Base-by-base conservation (phyloP, 2,113 vertebrate genomes). In the Accipiter virgatus region DNA sequence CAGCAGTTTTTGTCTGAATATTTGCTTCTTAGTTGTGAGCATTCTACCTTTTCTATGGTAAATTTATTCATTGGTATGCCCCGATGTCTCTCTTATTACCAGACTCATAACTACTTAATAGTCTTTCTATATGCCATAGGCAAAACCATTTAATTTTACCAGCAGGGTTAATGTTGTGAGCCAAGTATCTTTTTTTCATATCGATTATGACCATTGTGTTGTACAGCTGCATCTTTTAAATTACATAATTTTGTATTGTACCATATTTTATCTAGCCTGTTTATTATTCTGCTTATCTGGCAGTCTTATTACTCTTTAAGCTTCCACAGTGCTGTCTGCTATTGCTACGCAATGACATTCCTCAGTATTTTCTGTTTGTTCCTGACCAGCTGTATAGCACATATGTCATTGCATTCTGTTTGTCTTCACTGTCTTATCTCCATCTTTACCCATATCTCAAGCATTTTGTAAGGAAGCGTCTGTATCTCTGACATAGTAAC, bases 391-490 rank as follows among this genome's bases (percentile, higher is more conserved):
- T 22, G 9, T 27, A 53, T n/a, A 87, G 48, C 77, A 91, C 81
- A 71, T 56, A 56, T 56, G 45, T 58, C 65, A 62, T 42, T 67
- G 65, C 61, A 32, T 32, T 61, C 42, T 58, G 40, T 66, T 70
- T 91, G 73, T 32, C 70, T 55, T 38, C 88, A 43, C n/a, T 85
- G 62, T 58, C 92, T 93, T 72, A 93, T 82, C 90, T 94, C 88
- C 66, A 80, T 17, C 81, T 79, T 42, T 42, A 79, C n/a, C 62
- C 17, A 25, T 14, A 53, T 81, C 78, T 91, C 65, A 62, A 84
- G 78, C 23, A 62, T 91, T 81, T 71, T 50, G 52, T 50, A 71
- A 85, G 68, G 78, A 81, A 66, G 68, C 11, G 0, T 66, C 40
- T 70, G 21, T n/a, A 81, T 29, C 61, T 75, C 74, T 68, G 16